These are phyloP conservation scores for Esox masquinongy DNA, from an alignment of 2,797 vertebrate genomes.

Conservation along the genomic window DNA sequence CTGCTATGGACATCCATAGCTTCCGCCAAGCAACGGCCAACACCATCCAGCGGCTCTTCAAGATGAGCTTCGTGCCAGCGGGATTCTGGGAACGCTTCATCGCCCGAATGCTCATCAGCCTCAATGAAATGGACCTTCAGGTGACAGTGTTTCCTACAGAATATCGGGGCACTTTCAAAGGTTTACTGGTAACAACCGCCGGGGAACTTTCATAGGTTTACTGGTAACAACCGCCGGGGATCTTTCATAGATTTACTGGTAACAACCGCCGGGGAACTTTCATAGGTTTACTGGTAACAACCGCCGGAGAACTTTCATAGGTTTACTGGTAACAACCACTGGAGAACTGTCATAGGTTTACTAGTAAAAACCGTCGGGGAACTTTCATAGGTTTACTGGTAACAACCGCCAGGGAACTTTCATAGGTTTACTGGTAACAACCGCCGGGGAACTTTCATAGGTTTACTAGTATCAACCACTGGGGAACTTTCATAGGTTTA, in stretches of 20 bases:
- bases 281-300: background rate
- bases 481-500: background rate
- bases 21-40: slow-evolving; percentile 82
- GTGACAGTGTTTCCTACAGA: slow-evolving; percentile 59
- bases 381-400: background rate
- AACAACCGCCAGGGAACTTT: background rate
- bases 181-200: background rate
- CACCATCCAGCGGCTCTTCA: slow-evolving; percentile 90
- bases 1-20: slow-evolving; percentile 87
- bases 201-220: background rate
- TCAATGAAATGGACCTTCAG: slow-evolving; percentile 96
- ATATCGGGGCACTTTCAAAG: background rate
- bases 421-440: background rate
- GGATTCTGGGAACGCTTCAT: slow-evolving; percentile 99
- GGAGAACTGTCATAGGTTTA: background rate
- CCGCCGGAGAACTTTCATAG: background rate
- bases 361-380: too few species aligned
- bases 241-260: background rate
- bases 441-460: background rate
- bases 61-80: slow-evolving; percentile 97
- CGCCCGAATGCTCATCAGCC: slow-evolving; percentile 95
- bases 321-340: background rate
- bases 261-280: background rate
- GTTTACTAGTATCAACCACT: too few species aligned
- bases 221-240: too few species aligned